Evolutionary conservation across 2,888 invertebrate genomes (phyloP).

Genomic region (Stegana nigrithorax): DNA sequence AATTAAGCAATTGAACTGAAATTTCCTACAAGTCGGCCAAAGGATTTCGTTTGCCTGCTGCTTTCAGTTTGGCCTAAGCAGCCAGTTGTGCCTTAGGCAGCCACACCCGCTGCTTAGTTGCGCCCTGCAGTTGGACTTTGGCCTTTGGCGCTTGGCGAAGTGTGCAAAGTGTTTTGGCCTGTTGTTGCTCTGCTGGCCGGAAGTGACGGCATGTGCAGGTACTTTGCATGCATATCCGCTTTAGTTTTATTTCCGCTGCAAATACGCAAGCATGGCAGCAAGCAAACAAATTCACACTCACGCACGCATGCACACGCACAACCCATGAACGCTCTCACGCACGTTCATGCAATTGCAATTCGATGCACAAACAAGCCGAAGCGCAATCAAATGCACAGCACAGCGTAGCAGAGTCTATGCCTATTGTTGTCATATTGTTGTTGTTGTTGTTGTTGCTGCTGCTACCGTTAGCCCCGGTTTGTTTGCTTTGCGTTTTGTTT

Average conservation of each 20-base stretch:
- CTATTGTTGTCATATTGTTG: neutral
- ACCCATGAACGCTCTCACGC: constrained; percentile 33
- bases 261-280: neutral
- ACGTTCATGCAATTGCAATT: constrained; percentile 51
- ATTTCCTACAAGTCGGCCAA: neutral
- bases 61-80: too few relatives aligned
- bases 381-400: constrained; percentile 17
- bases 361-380: constrained; percentile 53
- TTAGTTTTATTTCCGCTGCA: constrained; percentile 55
- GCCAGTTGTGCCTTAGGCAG: too few relatives aligned
- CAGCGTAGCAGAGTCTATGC: constrained; percentile 30
- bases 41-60: neutral
- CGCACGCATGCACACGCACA: neutral
- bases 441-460: neutral
- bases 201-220: constrained; percentile 49
- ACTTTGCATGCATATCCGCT: constrained; percentile 57
- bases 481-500: constrained; percentile 26
- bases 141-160: neutral
- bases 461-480: neutral
- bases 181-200: constrained; percentile 41
- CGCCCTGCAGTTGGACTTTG: neutral
- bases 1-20: neutral
- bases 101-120: too few relatives aligned
- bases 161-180: constrained; percentile 23
- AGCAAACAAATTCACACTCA: constrained; percentile 26